Evolutionary conservation across 1,140 invertebrate genomes (phyloP).

Genomic region (Zaprionus tsacasi): DNA sequence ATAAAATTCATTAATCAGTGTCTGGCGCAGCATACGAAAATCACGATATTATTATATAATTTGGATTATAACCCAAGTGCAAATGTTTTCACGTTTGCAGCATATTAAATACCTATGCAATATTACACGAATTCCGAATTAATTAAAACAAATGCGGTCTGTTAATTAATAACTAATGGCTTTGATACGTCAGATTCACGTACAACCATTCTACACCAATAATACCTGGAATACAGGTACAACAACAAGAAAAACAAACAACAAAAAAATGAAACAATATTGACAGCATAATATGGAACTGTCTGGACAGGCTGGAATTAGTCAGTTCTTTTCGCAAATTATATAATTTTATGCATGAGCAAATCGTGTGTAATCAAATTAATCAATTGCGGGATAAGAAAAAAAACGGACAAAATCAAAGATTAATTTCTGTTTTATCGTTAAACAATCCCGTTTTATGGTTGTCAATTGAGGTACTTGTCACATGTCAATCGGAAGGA

Average conservation of each 20-base stretch:
- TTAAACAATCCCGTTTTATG: slow-evolving; percentile 23
- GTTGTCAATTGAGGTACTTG: slow-evolving; percentile 26
- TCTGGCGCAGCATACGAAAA: slow-evolving; percentile 29
- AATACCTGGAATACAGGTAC: slow-evolving; percentile 1
- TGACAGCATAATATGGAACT: slow-evolving; percentile 26
- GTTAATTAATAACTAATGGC: slow-evolving; percentile 72
- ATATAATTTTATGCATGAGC: slow-evolving; percentile 49
- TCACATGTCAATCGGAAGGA: slow-evolving; percentile 30
- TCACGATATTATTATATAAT: slow-evolving; percentile 30
- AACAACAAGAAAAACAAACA: slow-evolving; percentile 6
- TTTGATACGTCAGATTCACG: slow-evolving; percentile 46
- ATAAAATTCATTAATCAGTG: slow-evolving; percentile 39
- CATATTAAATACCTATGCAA: slow-evolving; percentile 41
- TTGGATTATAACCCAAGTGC: slow-evolving; percentile 21
- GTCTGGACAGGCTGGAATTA: slow-evolving; percentile 18
- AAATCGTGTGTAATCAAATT: slow-evolving; percentile 43
- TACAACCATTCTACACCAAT: slow-evolving; percentile 1
- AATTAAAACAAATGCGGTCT: slow-evolving; percentile 56
- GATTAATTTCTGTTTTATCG: slow-evolving; percentile 19
- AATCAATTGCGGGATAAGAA: slow-evolving; percentile 40
- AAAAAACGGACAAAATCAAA: slow-evolving; percentile 33
- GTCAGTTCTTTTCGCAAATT: slow-evolving; percentile 37
- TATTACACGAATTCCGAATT: slow-evolving; percentile 29
- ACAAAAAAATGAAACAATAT: slow-evolving; percentile 15
- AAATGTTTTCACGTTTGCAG: neutral